Evolutionary conservation across 1,140 invertebrate species (phyloP), one percentile per base, ranked within the genome.

Genomic region (Trypoxylus dichotomus): DNA sequence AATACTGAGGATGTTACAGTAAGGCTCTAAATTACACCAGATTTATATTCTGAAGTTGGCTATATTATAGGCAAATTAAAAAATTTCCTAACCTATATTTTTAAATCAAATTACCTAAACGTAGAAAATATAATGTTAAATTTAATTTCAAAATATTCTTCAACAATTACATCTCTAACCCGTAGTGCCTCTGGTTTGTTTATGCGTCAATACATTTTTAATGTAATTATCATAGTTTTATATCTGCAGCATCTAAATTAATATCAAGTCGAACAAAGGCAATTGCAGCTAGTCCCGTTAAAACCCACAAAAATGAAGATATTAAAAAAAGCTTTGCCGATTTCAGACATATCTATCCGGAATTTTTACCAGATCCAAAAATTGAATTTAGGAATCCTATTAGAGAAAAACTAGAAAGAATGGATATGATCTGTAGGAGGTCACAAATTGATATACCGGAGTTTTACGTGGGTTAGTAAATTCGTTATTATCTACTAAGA

Each of bases 281-380:
- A 10, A 29, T 24, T 10, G 60, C 60, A 11, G 11, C 60, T 27
- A 68, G 21, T 13, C 19, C 24, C 2, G 24, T 27, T 29, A 68
- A 29, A 68, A 27, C 10, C 7, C 13, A 54, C 1, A 68, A 68
- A 27, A 24, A 29, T 27, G 60, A 82, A 29, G 79, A n/a, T 21
- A 2, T 78, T 1, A 76, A 72, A 24, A 84, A 82, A 71, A 82
- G 80, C 77, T 32, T 82, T 27, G 21, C 80, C 1, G 88, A 92
- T 74, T 92, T 89, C 82, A 91, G 97, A 83, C 92, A 93, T 86
- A 87, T 94, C 41, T 99, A 97, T 87, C 96, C 96, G 6, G 98
- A 99, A 88, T 99, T 99, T 89, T 86, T 99, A 68, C 97, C 97
- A 2, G 92, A 96, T 86, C 95, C 96, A 0, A 92, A 94, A 79